phyloP scores from a whole-genome alignment of 1,140 invertebrate species.

The Lepidurus packardi region DNA sequence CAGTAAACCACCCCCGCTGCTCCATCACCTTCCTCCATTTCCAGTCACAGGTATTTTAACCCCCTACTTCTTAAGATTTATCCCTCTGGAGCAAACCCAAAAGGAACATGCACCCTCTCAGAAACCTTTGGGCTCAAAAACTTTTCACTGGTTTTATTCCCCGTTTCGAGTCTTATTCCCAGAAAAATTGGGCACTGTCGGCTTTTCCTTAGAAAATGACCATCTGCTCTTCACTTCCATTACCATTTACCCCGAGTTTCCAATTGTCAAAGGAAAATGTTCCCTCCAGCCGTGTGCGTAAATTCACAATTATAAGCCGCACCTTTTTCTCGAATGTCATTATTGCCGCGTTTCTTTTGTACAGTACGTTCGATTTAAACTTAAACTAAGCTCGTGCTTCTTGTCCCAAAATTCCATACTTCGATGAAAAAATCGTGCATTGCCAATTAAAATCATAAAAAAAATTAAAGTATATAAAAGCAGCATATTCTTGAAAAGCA shows the following conservation, averaged over 20 bases:
- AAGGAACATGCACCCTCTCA: background rate
- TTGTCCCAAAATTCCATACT: no score
- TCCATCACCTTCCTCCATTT: background rate
- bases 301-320: no score
- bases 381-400: no score
- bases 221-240: background rate
- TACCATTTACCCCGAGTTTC: background rate
- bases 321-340: no score
- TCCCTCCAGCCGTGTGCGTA: no score
- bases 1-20: background rate
- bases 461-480: no score
- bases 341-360: no score
- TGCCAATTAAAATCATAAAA: no score
- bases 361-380: no score
- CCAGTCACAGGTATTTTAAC: slow-evolving; percentile 9
- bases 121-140: background rate
- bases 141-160: background rate
- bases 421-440: no score
- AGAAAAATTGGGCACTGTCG: background rate
- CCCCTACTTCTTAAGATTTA: background rate
- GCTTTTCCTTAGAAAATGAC: background rate
- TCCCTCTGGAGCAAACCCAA: background rate
- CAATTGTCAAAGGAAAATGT: no score
- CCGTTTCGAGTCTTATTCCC: background rate
- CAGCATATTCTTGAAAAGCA: no score